phyloP scores from a whole-genome alignment of 2,113 vertebrate genomes.

The human region GRCh38 chr2:7687501-7688000 shows the following conservation, averaged over 20 bases:
- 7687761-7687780: no score
- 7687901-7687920: background rate
- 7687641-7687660: background rate
- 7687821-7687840: no score
- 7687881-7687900: no score
- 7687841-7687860: background rate
- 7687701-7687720: no score
- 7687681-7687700: rapidly evolving
- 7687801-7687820: background rate
- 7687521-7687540: background rate
- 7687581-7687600: background rate
- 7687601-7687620: background rate
- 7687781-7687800: background rate
- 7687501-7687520: background rate
- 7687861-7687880: rapidly evolving
- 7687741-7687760: background rate
- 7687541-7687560: background rate
- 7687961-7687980: background rate
- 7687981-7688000: background rate
- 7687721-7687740: background rate
- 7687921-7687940: background rate
- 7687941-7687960: background rate
- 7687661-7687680: background rate
- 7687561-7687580: rapidly evolving
- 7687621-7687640: background rate